A percentile compares a stretch with the other conserved stretches of the same genome.
phyloP scores from a whole-genome alignment of 2,797 vertebrate genomes.

The Glossophaga mutica region DNA sequence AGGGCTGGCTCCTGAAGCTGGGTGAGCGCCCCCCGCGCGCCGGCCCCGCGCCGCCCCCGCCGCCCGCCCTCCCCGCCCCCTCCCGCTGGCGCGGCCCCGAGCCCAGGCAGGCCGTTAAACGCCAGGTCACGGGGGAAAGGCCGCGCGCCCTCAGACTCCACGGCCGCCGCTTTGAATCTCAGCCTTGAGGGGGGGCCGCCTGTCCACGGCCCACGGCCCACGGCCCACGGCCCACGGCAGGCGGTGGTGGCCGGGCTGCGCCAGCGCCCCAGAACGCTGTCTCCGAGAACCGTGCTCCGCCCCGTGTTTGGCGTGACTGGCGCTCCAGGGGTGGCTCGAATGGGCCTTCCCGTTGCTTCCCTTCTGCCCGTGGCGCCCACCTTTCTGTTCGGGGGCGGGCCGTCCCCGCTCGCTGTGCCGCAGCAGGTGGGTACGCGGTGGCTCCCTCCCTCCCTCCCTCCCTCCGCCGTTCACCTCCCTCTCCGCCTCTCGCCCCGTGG shows the following conservation, averaged over 20 bases:
- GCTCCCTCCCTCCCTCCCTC: slow-evolving; percentile 79
- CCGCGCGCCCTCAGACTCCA: not conserved
- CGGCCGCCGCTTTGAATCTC: slow-evolving; percentile 55
- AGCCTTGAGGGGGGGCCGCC: slow-evolving; percentile 45
- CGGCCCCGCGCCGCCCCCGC: slow-evolving; percentile 54
- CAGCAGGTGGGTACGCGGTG: slow-evolving; percentile 92
- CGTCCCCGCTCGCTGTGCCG: slow-evolving; percentile 91
- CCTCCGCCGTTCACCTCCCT: slow-evolving; percentile 79
- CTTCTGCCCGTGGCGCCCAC: slow-evolving; percentile 87
- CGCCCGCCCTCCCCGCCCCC: not conserved
- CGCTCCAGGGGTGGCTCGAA: slow-evolving; percentile 86
- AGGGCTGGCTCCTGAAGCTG: slow-evolving; percentile 98
- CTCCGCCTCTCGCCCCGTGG: slow-evolving; percentile 67
- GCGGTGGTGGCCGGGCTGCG: slow-evolving; percentile 39
- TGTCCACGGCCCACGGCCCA: too few species aligned
- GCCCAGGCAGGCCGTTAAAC: slow-evolving; percentile 28
- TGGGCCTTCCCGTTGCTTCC: slow-evolving; percentile 90
- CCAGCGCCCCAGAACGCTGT: slow-evolving; percentile 62
- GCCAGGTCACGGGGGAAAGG: not conserved
- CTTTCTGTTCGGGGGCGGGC: slow-evolving; percentile 93
- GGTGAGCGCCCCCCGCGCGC: too few species aligned
- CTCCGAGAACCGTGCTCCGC: slow-evolving; percentile 80
- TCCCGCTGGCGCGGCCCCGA: not conserved
- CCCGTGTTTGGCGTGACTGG: slow-evolving; percentile 84
- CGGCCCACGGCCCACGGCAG: slow-evolving; percentile 46